Evolutionary conservation across 2,888 invertebrate genomes (phyloP).

Genomic region (Chorisops tibialis): DNA sequence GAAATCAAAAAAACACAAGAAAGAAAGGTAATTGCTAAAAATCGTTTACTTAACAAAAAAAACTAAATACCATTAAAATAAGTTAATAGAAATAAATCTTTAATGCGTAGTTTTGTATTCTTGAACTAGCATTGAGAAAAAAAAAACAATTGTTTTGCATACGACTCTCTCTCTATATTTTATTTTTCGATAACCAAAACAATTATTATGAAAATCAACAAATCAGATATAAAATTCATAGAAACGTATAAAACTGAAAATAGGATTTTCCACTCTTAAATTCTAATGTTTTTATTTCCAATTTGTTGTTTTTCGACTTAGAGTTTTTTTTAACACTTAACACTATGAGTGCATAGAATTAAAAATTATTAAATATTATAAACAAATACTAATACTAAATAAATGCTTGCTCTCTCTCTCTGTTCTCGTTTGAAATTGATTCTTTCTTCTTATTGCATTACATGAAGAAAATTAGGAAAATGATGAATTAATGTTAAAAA

Average conservation of each 20-base stretch:
- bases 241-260: not conserved
- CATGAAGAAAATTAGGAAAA: slow-evolving; percentile 36
- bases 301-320: not conserved
- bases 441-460: slow-evolving; percentile 38
- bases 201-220: too few relatives aligned
- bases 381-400: slow-evolving; percentile 8
- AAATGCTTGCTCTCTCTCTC: slow-evolving; percentile 22
- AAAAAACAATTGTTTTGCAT: too few relatives aligned
- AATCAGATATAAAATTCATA: too few relatives aligned
- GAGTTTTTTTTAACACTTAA: slow-evolving; percentile 15
- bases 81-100: not conserved
- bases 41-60: not conserved
- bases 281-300: too few relatives aligned
- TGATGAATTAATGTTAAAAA: slow-evolving; percentile 27
- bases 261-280: not conserved
- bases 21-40: slow-evolving; percentile 61
- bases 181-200: too few relatives aligned
- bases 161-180: too few relatives aligned
- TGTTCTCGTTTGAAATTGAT: slow-evolving; percentile 32
- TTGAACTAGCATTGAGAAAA: too few relatives aligned
- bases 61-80: not conserved
- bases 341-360: slow-evolving; percentile 26
- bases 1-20: slow-evolving; percentile 72
- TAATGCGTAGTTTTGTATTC: too few relatives aligned
- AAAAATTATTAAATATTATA: slow-evolving; percentile 20